phyloP scores from a whole-genome alignment of 2,797 vertebrate species.

The Neopelma chrysocephalum region DNA sequence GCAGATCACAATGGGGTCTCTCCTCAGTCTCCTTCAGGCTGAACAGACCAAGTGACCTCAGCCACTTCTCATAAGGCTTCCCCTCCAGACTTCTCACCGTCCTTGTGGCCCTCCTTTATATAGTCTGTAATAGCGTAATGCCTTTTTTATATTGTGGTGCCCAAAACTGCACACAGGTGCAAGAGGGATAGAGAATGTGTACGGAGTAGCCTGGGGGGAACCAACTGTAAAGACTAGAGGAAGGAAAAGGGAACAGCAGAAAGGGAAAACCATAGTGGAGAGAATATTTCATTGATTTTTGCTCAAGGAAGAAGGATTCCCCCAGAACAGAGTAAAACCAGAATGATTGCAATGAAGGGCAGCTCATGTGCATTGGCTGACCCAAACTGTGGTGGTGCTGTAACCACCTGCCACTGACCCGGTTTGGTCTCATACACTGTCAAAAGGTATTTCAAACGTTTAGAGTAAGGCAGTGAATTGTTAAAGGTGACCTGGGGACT shows the following conservation, averaged over 20 bases:
- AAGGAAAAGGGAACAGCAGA: not conserved
- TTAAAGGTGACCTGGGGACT: not conserved
- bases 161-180: not conserved
- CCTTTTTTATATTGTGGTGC: not conserved
- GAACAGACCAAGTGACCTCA: not conserved
- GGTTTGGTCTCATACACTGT: not conserved
- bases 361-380: rapidly evolving
- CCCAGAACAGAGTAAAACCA: not conserved
- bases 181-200: not conserved
- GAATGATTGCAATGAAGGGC: not conserved
- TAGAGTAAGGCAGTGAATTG: not conserved
- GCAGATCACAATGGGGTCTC: not conserved
- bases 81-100: not conserved
- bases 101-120: not conserved
- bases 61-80: not conserved
- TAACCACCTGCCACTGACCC: not conserved
- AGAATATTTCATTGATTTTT: not conserved
- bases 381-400: not conserved
- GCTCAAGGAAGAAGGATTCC: not conserved
- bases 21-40: not conserved
- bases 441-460: not conserved
- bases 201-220: not conserved
- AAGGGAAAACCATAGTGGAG: not conserved
- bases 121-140: not conserved
- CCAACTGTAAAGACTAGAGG: not conserved